phyloP scores from a whole-genome alignment of 2,797 vertebrate species.

The Salmo trutta region DNA sequence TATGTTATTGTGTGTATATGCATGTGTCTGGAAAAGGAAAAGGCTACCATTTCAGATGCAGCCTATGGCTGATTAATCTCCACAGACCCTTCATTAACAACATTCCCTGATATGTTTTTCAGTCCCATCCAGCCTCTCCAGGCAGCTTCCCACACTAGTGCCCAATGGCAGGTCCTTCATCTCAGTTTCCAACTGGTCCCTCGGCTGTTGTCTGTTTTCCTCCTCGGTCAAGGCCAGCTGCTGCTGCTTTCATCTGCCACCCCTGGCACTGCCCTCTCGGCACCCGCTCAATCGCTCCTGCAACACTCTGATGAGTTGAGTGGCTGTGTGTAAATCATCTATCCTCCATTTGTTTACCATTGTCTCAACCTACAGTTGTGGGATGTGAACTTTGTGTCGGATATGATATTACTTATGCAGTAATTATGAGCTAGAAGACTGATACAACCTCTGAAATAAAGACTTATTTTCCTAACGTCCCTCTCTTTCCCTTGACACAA shows the following conservation, averaged over 20 bases:
- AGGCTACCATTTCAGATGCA: not conserved
- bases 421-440: too few species aligned
- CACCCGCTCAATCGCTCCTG: not conserved
- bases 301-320: not conserved
- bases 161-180: not conserved
- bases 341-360: too few species aligned
- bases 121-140: not conserved
- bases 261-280: not conserved
- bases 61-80: not conserved
- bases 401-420: too few species aligned
- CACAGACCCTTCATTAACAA: not conserved
- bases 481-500: not conserved
- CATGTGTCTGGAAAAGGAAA: not conserved
- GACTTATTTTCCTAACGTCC: too few species aligned
- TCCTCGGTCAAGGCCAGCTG: constrained; percentile 17
- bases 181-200: not conserved
- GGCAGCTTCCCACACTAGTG: not conserved
- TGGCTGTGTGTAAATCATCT: too few species aligned
- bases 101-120: not conserved
- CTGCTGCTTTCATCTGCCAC: constrained; percentile 6
- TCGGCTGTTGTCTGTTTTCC: not conserved
- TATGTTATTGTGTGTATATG: too few species aligned
- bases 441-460: too few species aligned
- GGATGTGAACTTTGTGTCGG: too few species aligned
- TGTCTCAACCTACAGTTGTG: too few species aligned